Evolutionary conservation across 2,113 vertebrate genomes (phyloP).

Genomic region (Cebus imitator): DNA sequence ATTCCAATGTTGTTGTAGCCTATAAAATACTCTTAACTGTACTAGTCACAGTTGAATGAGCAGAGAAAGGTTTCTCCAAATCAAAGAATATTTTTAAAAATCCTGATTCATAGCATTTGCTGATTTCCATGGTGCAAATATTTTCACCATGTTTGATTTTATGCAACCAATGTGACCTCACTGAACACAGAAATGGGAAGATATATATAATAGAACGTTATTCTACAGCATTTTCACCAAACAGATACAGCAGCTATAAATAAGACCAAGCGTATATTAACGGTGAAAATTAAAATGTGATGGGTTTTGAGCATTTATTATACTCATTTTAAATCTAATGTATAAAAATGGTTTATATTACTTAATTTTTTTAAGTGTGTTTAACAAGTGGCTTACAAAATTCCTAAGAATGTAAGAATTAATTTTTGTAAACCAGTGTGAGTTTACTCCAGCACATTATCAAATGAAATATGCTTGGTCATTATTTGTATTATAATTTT

Average conservation of each 20-base stretch:
- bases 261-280: background rate
- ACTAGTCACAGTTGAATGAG: background rate
- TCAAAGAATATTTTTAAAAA: background rate
- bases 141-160: background rate
- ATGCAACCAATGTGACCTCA: background rate
- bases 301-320: background rate
- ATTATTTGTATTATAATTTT: background rate
- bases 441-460: background rate
- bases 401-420: background rate
- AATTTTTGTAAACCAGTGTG: background rate
- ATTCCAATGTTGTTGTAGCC: background rate
- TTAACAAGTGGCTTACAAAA: conserved; percentile 25
- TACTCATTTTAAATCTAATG: background rate
- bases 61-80: background rate
- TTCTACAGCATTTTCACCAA: background rate
- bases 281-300: background rate
- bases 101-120: background rate
- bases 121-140: background rate
- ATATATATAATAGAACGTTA: background rate
- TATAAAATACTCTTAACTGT: background rate
- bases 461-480: background rate
- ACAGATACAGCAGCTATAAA: background rate
- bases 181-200: background rate
- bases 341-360: background rate
- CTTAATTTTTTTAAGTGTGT: background rate